Conservation (phyloP, 2,888 invertebrate genomes). For the Rutpela maculata region DNA sequence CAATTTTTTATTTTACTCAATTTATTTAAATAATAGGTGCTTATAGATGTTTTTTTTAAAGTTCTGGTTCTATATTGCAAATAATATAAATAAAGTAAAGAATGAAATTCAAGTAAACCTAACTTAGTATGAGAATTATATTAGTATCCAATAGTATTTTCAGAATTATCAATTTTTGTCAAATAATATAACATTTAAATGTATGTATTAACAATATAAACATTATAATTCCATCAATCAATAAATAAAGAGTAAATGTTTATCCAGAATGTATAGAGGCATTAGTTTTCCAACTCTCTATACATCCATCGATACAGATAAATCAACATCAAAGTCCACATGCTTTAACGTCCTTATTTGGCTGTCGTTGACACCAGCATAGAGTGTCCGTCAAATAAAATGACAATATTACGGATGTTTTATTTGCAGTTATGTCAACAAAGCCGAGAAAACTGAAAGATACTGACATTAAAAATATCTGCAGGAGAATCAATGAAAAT, state of each 20-base stretch:
- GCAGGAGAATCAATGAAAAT: neutral
- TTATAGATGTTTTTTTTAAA: no score
- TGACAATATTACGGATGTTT: constrained; percentile 42
- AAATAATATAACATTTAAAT: neutral
- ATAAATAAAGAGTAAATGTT: constrained; percentile 7
- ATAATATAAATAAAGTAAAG: no score
- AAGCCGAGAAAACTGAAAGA: constrained; percentile 1
- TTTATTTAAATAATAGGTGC: no score
- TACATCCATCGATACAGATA: constrained; percentile 37
- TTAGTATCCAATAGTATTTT: no score
- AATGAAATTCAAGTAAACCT: no score
- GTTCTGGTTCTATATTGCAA: no score
- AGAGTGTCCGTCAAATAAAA: constrained; percentile 34
- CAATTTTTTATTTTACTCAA: no score
- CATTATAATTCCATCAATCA: neutral
- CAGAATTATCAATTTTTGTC: neutral
- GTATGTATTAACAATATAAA: neutral
- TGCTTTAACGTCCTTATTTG: constrained; percentile 35
- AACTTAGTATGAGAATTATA: no score
- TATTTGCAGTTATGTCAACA: constrained; percentile 34
- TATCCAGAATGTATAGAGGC: constrained; percentile 10
- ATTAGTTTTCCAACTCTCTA: constrained; percentile 36
- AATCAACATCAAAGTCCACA: constrained; percentile 39
- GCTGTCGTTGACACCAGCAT: constrained; percentile 20
- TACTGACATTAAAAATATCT: constrained; percentile 31